Evolutionary conservation across 2,113 vertebrate species (phyloP).

Genomic region (Turnix velox): DNA sequence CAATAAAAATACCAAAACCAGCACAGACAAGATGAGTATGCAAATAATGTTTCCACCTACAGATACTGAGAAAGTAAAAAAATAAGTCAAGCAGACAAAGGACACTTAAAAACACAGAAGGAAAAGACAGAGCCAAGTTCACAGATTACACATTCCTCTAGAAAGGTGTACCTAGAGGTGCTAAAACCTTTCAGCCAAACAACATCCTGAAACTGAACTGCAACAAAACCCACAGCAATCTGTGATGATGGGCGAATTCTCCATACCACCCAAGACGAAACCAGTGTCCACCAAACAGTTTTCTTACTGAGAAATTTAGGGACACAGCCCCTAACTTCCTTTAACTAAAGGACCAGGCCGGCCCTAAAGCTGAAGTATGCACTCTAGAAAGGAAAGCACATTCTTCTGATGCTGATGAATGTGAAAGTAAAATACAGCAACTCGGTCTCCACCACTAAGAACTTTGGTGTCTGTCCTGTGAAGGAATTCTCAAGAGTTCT

Average conservation of each 20-base stretch:
- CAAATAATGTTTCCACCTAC: not conserved
- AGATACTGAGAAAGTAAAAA: not conserved
- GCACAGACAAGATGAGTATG: not conserved
- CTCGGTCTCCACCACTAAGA: not conserved
- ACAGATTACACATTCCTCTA: not conserved
- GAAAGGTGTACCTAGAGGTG: fast-evolving
- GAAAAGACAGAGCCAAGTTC: not conserved
- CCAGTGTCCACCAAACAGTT: not conserved
- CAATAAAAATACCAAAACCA: not conserved
- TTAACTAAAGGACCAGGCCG: not conserved
- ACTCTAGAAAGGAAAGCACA: not conserved
- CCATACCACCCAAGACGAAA: not conserved
- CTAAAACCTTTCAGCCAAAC: not conserved
- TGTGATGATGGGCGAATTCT: fast-evolving
- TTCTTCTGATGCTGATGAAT: not conserved
- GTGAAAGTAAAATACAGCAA: not conserved
- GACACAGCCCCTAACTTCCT: not conserved
- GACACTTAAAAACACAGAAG: not conserved
- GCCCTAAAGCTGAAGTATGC: not conserved
- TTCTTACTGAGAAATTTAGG: not conserved
- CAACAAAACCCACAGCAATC: not conserved
- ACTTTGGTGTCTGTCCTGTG: too few relatives aligned
- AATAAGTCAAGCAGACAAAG: not conserved
- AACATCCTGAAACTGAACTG: not conserved
- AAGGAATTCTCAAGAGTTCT: too few relatives aligned